Conservation (phyloP, 2,797 vertebrate genomes). For the Gymnoscopelus microlampas region DNA sequence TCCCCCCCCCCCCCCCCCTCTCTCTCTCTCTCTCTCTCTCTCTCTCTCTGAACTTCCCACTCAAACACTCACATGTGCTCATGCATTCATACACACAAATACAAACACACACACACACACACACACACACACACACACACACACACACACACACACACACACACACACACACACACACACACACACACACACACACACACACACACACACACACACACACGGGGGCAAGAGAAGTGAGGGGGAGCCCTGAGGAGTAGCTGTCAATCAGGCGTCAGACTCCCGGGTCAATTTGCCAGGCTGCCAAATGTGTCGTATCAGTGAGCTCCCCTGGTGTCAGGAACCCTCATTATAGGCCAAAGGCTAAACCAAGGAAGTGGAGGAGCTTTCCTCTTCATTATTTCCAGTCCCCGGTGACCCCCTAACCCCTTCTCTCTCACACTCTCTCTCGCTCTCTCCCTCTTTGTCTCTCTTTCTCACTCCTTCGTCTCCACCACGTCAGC, state of each 20-base stretch:
- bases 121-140: background rate
- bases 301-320: slow-evolving; percentile 76
- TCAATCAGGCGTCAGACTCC: slow-evolving; percentile 76
- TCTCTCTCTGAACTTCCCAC: background rate
- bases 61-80: background rate
- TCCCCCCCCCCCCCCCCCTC: background rate
- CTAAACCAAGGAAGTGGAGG: slow-evolving; percentile 79
- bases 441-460: background rate
- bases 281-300: slow-evolving; percentile 78
- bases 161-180: slow-evolving; percentile 18
- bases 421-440: slow-evolving; percentile 42
- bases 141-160: slow-evolving; percentile 3
- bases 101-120: slow-evolving; percentile 10
- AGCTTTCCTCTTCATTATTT: slow-evolving; percentile 75
- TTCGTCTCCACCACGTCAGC: background rate
- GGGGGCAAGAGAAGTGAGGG: slow-evolving; percentile 16
- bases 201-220: slow-evolving; percentile 5
- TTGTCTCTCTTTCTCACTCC: background rate
- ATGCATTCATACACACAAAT: background rate
- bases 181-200: slow-evolving; percentile 14
- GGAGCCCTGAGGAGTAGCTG: slow-evolving; percentile 73
- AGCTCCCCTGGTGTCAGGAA: slow-evolving; percentile 72
- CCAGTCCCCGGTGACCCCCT: slow-evolving; percentile 66
- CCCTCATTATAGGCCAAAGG: slow-evolving; percentile 82
- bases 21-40: slow-evolving; percentile 25